Evolutionary conservation across 2,888 invertebrate genomes (phyloP), one percentile per base, ranked within the genome.

Genomic region (Amphipoea lucens): DNA sequence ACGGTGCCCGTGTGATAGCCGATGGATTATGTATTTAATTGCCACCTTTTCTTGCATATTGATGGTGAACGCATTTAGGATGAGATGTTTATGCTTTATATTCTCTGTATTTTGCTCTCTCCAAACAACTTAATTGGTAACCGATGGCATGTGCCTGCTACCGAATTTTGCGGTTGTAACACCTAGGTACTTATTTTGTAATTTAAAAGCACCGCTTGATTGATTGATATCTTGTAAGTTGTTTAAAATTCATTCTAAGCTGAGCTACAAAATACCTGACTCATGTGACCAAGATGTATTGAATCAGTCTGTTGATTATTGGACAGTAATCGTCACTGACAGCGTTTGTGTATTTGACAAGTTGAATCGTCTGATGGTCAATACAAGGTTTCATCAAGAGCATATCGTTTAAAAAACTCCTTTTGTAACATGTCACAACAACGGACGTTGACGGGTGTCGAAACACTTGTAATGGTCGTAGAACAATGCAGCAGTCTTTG

Each of bases 11-110:
- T 91, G 92, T 94, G 95, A 94, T 95, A 93, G 93, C 91, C 93
- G 85, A 92, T 92, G 95, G 96, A 95, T 96, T 96, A 95, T 94
- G 88, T 92, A 94, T 94, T 95, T 96, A 96, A 96, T 96, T 96
- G 95, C 93, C 90, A 92, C 92, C 93, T 94, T 91, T 92, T 90
- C 90, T 90, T 92, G 92, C 91, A 94, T 94, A 94, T 92, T 91
- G 92, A 94, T 93, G 86, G 82, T 81, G 76, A 62, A 73, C 63
- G 83, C 83, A 88, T 92, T 91, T 89, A 90, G 89, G 87, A 89
- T 86, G 85, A 89, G 82, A 86, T 88, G 81, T 87, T 88, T 87
- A 87, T 81, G 75, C 78, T 76, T 79, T 71, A 87, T 74, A 75
- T 79, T 75, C n/a, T 54, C 62, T 23, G 66, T 81, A 69, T 70